These are phyloP conservation scores for Platyscapa corneri DNA, from an alignment of 1,140 invertebrate species.

Conservation along the genomic window DNA sequence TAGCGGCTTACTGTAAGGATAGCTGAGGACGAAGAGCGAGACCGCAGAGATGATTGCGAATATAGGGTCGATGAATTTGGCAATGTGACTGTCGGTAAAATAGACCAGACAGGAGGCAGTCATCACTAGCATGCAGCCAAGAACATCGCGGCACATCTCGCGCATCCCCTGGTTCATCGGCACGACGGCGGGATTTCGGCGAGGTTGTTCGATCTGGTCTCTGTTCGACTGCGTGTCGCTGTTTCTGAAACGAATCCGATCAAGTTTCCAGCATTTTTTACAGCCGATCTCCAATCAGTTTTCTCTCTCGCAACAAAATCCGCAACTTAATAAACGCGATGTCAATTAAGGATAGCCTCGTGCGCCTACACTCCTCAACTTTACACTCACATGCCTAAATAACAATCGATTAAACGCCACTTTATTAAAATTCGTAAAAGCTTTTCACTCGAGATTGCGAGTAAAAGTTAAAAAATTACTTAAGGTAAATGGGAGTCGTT, in stretches of 20 bases:
- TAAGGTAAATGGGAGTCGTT: no score
- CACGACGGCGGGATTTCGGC: conserved; percentile 66
- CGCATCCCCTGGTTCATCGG: conserved; percentile 70
- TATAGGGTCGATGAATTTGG: conserved; percentile 84
- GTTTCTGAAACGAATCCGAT: conserved; percentile 60
- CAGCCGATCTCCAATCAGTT: background rate
- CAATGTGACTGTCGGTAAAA: conserved; percentile 76
- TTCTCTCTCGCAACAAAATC: no score
- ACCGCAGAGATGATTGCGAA: conserved; percentile 81
- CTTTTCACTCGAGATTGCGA: no score
- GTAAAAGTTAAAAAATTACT: no score
- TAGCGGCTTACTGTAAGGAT: conserved; percentile 81
- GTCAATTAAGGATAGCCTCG: no score
- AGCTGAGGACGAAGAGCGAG: conserved; percentile 79
- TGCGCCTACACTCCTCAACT: no score
- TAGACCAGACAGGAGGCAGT: conserved; percentile 80
- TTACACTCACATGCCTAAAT: no score
- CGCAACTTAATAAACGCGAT: no score
- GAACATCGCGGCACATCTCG: conserved; percentile 79
- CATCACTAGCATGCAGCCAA: conserved; percentile 81
- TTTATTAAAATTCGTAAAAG: no score
- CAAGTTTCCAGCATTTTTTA: background rate
- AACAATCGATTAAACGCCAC: no score
- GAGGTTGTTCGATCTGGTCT: conserved; percentile 71
- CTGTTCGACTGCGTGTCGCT: conserved; percentile 71